Conservation (phyloP, 2,888 invertebrate genomes). For the Apamea monoglypha region DNA sequence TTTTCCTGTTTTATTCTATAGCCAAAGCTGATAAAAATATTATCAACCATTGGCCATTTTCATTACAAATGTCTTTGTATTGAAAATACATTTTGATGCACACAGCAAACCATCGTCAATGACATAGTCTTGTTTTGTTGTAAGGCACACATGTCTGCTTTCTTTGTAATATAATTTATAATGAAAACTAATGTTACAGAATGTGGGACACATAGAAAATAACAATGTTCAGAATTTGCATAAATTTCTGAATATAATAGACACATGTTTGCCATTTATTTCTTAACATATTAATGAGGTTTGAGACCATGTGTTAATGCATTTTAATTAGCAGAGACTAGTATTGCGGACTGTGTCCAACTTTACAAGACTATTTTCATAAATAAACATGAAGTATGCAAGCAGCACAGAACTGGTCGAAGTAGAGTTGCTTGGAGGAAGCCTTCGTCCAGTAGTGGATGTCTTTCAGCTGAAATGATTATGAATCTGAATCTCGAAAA, state of each 20-base stretch:
- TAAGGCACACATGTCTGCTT: not conserved
- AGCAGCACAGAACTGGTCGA: no score
- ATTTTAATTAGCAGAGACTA: not conserved
- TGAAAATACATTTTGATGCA: not conserved
- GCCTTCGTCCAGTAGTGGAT: no score
- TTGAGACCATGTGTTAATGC: constrained; percentile 6
- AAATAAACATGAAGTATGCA: no score
- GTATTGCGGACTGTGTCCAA: not conserved
- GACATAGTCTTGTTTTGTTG: not conserved
- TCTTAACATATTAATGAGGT: constrained; percentile 13
- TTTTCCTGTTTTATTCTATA: not conserved
- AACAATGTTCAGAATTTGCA: constrained; percentile 18
- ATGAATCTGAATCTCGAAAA: no score
- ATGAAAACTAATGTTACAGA: not conserved
- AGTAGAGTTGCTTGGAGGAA: no score
- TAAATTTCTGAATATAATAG: constrained; percentile 5
- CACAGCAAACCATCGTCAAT: no score
- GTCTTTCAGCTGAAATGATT: no score
- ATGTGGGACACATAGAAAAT: not conserved
- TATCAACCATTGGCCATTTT: not conserved
- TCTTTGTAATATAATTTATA: not conserved
- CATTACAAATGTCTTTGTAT: not conserved
- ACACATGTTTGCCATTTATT: constrained; percentile 12
- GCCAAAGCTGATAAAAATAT: not conserved
- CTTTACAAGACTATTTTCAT: not conserved